Percentiles rank a stretch among this genome's conserved stretches.
phyloP scores from a whole-genome alignment of 2,888 invertebrate genomes.

The Ectobius pallidus region DNA sequence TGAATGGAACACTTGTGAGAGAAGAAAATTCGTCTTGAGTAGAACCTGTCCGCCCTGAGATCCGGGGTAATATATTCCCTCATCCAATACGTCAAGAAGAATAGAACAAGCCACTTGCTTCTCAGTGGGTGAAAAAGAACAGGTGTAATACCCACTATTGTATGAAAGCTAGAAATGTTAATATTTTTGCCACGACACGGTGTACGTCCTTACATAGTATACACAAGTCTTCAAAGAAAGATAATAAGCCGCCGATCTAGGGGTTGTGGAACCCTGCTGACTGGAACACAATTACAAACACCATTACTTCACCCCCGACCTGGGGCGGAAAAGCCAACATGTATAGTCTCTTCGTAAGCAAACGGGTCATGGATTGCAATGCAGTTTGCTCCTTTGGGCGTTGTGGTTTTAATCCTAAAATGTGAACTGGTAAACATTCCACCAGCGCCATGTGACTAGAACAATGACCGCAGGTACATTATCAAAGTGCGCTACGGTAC shows the following conservation, averaged over 20 bases:
- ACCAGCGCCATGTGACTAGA: no score
- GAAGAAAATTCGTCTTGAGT: no score
- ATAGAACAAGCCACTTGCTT: neutral
- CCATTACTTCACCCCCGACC: constrained; percentile 23
- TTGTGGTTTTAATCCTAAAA: no score
- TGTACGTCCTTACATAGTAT: constrained; percentile 16
- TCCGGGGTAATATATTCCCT: neutral
- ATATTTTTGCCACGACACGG: constrained; percentile 29
- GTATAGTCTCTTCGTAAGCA: constrained; percentile 12
- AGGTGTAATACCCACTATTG: constrained; percentile 27
- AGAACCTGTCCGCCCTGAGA: constrained; percentile 7
- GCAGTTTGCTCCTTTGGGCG: no score
- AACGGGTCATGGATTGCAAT: no score
- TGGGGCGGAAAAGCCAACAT: neutral
- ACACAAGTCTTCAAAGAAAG: constrained; percentile 23
- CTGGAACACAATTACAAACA: constrained; percentile 29
- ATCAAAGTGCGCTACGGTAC: no score
- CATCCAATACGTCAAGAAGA: neutral
- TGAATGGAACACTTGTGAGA: no score
- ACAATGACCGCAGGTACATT: no score
- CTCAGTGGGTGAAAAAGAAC: constrained; percentile 14
- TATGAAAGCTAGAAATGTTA: constrained; percentile 25
- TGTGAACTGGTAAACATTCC: no score
- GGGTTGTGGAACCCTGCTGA: constrained; percentile 23
- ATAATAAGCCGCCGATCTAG: constrained; percentile 25